Evolutionary conservation across 1,140 invertebrate genomes (phyloP).

Genomic region (Platorchestia sp.): DNA sequence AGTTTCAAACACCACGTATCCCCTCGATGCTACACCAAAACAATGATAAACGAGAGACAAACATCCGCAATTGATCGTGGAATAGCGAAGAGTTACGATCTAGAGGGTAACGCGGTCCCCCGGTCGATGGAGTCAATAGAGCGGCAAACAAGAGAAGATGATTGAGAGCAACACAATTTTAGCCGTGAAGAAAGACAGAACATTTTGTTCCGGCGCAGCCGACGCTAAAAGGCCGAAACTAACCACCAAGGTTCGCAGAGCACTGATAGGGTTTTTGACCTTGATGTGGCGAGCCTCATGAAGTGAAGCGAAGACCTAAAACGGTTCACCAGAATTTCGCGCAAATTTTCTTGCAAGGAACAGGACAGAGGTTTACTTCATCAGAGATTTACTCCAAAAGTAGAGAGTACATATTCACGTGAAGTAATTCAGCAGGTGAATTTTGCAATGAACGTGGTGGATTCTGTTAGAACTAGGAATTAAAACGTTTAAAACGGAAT

Average conservation of each 20-base stretch:
- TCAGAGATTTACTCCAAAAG: too few species aligned
- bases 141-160: background rate
- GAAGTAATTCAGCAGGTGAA: too few species aligned
- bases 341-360: background rate
- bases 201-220: background rate
- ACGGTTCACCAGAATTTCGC: background rate
- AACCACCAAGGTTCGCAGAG: background rate
- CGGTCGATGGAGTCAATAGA: constrained; percentile 6
- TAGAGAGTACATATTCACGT: too few species aligned
- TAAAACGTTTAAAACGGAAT: too few species aligned
- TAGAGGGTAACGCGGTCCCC: background rate
- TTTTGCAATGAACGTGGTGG: too few species aligned
- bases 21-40: background rate
- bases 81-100: background rate
- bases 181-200: background rate
- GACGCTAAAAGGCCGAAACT: background rate
- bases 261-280: background rate
- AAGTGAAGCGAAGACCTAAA: background rate
- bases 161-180: background rate
- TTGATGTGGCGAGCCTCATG: background rate
- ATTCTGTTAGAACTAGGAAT: too few species aligned
- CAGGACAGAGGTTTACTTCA: too few species aligned
- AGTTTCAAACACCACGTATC: background rate
- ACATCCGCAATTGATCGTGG: background rate
- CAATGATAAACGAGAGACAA: background rate